Percentiles rank a stretch among this genome's conserved stretches.
phyloP scores from a whole-genome alignment of 2,888 invertebrate genomes.

The Microdon myrmicae region DNA sequence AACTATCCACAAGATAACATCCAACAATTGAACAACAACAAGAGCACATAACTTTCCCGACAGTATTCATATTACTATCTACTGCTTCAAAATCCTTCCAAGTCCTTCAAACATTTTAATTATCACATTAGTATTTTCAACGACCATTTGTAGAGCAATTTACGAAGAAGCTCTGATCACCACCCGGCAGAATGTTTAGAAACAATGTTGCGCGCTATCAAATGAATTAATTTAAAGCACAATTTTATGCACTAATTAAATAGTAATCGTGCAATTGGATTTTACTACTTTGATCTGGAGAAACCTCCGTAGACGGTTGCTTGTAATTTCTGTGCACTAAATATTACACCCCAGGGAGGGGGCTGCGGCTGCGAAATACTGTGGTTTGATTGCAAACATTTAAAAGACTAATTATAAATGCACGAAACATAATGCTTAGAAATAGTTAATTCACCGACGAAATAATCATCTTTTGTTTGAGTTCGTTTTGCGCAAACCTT shows the following conservation, averaged over 20 bases:
- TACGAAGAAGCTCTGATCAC: no score
- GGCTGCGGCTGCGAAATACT: neutral
- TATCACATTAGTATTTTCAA: conserved; percentile 12
- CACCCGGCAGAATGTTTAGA: conserved; percentile 31
- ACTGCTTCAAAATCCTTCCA: no score
- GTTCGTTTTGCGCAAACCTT: conserved; percentile 18
- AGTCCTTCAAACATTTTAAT: conserved; percentile 17
- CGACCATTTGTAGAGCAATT: no score
- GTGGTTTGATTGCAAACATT: conserved; percentile 23
- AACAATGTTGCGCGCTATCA: conserved; percentile 33
- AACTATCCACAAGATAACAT: conserved; percentile 6
- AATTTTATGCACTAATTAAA: conserved; percentile 50
- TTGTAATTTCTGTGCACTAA: conserved; percentile 36
- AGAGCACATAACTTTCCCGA: conserved; percentile 12
- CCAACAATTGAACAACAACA: conserved; percentile 9
- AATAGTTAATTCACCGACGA: conserved; percentile 23
- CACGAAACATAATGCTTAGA: conserved; percentile 13
- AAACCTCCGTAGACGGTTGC: conserved; percentile 23
- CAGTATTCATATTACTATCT: no score
- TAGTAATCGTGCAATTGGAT: conserved; percentile 40
- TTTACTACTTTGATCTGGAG: conserved; percentile 35
- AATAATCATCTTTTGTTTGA: conserved; percentile 3
- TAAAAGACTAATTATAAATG: conserved; percentile 40
- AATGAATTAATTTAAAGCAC: conserved; percentile 13
- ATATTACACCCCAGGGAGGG: conserved; percentile 41